phyloP scores from a whole-genome alignment of 2,113 vertebrate genomes.

The Cyanistes caeruleus region DNA sequence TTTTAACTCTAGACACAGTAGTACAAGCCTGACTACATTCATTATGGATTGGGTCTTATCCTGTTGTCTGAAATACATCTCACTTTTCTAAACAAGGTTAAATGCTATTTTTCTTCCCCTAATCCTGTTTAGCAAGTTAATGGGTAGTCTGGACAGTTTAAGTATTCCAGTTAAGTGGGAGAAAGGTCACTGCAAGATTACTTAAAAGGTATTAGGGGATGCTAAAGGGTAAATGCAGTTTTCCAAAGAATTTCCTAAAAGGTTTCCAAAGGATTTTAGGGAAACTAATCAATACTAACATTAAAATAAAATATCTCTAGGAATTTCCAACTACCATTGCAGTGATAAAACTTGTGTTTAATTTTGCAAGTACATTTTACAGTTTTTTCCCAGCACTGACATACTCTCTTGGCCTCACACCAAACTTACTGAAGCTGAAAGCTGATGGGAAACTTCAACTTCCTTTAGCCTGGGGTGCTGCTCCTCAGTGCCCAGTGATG shows the following conservation, averaged over 20 bases:
- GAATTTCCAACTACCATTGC: neutral
- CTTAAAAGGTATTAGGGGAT: neutral
- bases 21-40: neutral
- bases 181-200: constrained; percentile 19
- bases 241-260: neutral
- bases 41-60: neutral
- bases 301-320: neutral
- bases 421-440: neutral
- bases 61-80: neutral
- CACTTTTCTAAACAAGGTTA: constrained; percentile 1
- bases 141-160: neutral
- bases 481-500: neutral
- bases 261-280: neutral
- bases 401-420: accelerated
- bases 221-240: neutral
- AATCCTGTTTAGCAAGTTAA: constrained; percentile 29
- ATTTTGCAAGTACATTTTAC: neutral
- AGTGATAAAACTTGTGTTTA: neutral
- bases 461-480: neutral
- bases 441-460: neutral
- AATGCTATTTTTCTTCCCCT: constrained; percentile 43
- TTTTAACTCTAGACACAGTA: neutral
- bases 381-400: neutral
- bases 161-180: constrained; percentile 29
- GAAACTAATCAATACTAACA: neutral